A percentile compares a stretch with the other conserved stretches of the same genome.
Conservation (phyloP, 2,113 vertebrate species). For the Scatophagus argus region DNA sequence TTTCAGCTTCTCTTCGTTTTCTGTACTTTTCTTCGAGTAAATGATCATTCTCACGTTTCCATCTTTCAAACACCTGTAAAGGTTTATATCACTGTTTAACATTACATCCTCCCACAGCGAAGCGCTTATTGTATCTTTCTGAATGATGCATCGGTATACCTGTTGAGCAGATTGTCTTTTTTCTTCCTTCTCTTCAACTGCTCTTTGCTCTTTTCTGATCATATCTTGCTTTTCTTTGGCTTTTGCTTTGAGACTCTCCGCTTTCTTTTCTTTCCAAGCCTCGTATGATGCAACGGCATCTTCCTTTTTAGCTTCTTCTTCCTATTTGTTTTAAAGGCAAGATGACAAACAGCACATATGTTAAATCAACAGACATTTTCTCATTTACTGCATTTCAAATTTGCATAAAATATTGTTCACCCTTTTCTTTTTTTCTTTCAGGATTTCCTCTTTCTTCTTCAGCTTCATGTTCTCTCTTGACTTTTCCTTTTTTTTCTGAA, state of each 20-base stretch:
- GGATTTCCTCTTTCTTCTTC: conserved; percentile 88
- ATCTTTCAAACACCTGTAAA: conserved; percentile 92
- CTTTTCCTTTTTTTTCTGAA: conserved; percentile 89
- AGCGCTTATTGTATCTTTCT: background rate
- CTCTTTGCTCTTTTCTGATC: conserved; percentile 80
- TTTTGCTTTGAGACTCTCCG: conserved; percentile 83
- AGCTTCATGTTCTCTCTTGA: conserved; percentile 79
- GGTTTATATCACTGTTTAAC: background rate
- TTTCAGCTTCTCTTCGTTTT: conserved; percentile 86
- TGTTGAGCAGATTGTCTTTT: conserved; percentile 86
- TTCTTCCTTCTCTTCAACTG: conserved; percentile 82
- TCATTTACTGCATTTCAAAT: background rate
- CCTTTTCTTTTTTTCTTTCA: conserved; percentile 85
- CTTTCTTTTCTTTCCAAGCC: conserved; percentile 94
- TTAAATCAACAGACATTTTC: background rate
- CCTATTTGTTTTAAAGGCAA: conserved; percentile 60
- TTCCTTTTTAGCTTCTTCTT: conserved; percentile 84
- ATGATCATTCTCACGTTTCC: conserved; percentile 88
- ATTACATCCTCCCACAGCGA: background rate
- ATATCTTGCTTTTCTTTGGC: conserved; percentile 81
- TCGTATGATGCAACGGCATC: conserved; percentile 89
- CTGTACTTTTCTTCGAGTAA: conserved; percentile 84
- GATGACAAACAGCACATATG: background rate
- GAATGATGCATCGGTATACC: conserved; percentile 63
- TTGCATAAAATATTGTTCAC: conserved; percentile 73